Percentiles rank a stretch among this genome's conserved stretches.
Evolutionary conservation across 2,888 invertebrate species (phyloP).

Genomic region (Trisateles emortualis): DNA sequence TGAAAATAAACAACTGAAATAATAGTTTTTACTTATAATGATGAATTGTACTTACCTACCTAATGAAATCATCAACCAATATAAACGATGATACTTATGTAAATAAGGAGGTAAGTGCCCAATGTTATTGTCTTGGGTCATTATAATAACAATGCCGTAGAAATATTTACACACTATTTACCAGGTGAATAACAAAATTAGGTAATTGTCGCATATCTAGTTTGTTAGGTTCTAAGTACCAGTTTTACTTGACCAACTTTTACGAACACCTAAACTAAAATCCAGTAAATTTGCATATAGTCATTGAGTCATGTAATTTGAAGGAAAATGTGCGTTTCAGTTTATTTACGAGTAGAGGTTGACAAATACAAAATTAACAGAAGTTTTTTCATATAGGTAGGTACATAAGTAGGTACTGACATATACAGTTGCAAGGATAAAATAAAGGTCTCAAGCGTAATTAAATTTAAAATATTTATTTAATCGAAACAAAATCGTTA

Average conservation of each 20-base stretch:
- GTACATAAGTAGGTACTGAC: too few species aligned
- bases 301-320: conserved; percentile 23
- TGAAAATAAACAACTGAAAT: background rate
- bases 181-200: too few species aligned
- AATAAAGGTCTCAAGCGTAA: background rate
- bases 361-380: background rate
- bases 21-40: conserved; percentile 33
- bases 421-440: too few species aligned
- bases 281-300: conserved; percentile 30
- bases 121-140: too few species aligned
- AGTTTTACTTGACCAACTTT: conserved; percentile 44
- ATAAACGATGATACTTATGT: too few species aligned
- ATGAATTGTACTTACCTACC: conserved; percentile 1
- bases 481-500: too few species aligned
- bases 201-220: conserved; percentile 18
- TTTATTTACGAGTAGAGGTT: background rate
- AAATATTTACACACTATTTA: too few species aligned
- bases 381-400: background rate
- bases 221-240: conserved; percentile 5
- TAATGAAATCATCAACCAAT: conserved; percentile 34
- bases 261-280: conserved; percentile 27
- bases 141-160: too few species aligned
- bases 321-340: conserved; percentile 22
- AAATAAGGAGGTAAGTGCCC: too few species aligned
- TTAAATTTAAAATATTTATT: too few species aligned